phyloP scores from a whole-genome alignment of 2,113 vertebrate genomes.

The Paratilapia polleni region DNA sequence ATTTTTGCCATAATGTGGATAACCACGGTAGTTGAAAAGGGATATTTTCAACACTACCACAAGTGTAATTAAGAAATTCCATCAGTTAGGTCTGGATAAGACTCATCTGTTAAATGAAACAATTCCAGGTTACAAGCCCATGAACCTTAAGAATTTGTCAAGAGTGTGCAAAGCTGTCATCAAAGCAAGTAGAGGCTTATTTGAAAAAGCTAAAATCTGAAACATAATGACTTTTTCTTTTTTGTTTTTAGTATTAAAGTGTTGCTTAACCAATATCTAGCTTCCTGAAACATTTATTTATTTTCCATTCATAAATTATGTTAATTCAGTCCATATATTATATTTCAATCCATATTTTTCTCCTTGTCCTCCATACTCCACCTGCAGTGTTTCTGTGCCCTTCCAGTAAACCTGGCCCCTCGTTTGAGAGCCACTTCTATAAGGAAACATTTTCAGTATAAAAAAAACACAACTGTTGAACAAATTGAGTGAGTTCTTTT shows the following conservation, averaged over 20 bases:
- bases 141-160: too few relatives aligned
- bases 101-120: background rate
- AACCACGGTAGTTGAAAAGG: background rate
- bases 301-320: background rate
- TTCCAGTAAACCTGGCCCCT: too few relatives aligned
- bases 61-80: background rate
- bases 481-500: too few relatives aligned
- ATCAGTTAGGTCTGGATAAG: background rate
- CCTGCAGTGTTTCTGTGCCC: background rate
- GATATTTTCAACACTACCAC: background rate
- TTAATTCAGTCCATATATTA: background rate
- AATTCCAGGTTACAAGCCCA: too few relatives aligned
- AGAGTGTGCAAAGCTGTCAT: too few relatives aligned
- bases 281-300: background rate
- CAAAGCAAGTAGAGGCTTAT: background rate
- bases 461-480: too few relatives aligned
- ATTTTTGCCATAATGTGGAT: background rate
- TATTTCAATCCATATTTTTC: background rate
- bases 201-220: background rate
- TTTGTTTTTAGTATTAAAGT: background rate
- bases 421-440: fast-evolving
- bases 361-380: background rate
- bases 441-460: background rate
- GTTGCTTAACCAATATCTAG: background rate
- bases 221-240: background rate